Evolutionary conservation across 2,113 vertebrate species (phyloP).

Genomic region (Cephalophus harveyi): DNA sequence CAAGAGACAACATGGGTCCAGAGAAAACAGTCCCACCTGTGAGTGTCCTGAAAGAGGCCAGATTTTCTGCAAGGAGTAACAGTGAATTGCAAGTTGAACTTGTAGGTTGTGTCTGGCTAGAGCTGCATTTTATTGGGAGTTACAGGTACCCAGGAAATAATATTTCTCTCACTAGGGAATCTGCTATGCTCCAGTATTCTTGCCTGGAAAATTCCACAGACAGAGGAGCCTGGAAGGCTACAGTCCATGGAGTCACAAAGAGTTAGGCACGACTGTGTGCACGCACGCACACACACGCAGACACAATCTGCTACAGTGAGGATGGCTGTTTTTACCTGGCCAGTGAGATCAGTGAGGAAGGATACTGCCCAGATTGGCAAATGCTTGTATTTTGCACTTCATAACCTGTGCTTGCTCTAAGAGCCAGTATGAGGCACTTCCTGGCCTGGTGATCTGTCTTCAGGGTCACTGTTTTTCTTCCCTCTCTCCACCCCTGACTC

Average conservation of each 20-base stretch:
- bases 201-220: background rate
- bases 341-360: background rate
- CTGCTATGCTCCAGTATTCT: background rate
- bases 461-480: background rate
- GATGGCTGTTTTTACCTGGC: background rate
- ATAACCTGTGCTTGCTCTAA: background rate
- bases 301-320: background rate
- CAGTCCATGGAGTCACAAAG: background rate
- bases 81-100: background rate
- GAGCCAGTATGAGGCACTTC: background rate
- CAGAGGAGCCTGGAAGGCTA: background rate
- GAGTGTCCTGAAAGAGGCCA: background rate
- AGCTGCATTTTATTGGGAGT: background rate
- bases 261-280: accelerated
- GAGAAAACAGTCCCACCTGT: background rate
- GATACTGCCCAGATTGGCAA: background rate
- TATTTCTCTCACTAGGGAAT: background rate
- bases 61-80: background rate
- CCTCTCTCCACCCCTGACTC: background rate
- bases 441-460: background rate
- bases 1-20: background rate
- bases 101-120: background rate
- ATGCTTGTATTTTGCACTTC: background rate
- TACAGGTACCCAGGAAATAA: background rate
- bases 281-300: accelerated